These are phyloP conservation scores for Trissoscelio sp. DNA, from an alignment of 2,888 invertebrate genomes.

Conservation along the genomic window DNA sequence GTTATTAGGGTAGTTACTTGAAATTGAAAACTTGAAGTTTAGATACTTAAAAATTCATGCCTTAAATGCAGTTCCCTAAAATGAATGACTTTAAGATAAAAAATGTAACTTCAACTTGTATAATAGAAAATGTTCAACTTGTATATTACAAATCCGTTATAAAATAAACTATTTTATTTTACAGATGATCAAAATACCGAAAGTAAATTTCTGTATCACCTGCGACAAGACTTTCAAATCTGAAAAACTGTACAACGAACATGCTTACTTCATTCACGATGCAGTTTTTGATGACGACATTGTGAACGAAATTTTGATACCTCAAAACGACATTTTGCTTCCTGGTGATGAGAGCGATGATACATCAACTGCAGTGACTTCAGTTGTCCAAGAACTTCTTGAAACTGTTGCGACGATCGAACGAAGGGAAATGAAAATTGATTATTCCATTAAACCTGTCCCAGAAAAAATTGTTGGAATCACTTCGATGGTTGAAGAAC, in stretches of 20 bases:
- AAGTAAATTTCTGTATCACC: no score
- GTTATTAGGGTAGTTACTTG: no score
- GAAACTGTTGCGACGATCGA: slow-evolving; percentile 11
- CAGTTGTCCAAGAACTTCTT: slow-evolving; percentile 38
- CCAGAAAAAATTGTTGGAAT: slow-evolving; percentile 46
- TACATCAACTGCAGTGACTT: not conserved
- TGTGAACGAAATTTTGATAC: slow-evolving; percentile 31
- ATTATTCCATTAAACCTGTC: not conserved
- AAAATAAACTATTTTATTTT: no score
- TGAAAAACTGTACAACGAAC: slow-evolving; percentile 41
- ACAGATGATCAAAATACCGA: no score
- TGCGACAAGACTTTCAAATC: slow-evolving; percentile 39
- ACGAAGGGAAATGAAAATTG: not conserved
- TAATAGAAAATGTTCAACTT: no score
- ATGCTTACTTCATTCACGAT: slow-evolving; percentile 60
- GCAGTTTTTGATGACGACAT: slow-evolving; percentile 25
- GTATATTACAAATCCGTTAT: no score
- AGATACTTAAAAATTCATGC: no score
- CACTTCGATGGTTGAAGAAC: slow-evolving; percentile 38
- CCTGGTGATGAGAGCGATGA: not conserved
- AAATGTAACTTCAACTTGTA: no score
- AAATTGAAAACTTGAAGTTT: no score
- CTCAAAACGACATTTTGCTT: slow-evolving; percentile 27
- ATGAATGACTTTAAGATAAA: no score
- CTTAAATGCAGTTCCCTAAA: no score